A percentile compares a stretch with the other conserved stretches of the same genome.
Conservation (phyloP, 2,888 invertebrate species). For the Epinotia nisella region DNA sequence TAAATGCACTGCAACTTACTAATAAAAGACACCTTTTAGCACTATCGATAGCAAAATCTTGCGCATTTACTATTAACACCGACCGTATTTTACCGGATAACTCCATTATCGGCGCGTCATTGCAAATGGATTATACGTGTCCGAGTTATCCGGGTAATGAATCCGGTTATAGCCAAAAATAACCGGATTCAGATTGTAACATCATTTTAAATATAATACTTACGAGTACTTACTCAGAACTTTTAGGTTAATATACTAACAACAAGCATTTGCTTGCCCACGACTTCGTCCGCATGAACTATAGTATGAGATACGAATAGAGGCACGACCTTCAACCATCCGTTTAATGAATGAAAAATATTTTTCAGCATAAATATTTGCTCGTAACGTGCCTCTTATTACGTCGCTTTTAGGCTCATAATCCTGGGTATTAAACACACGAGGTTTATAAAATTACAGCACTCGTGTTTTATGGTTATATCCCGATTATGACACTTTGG, state of each 20-base stretch:
- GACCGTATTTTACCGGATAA: slow-evolving; percentile 40
- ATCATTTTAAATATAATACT: background rate
- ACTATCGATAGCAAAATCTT: slow-evolving; percentile 8
- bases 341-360: too few species aligned
- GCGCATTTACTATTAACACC: slow-evolving; percentile 23
- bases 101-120: slow-evolving; percentile 60
- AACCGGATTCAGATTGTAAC: background rate
- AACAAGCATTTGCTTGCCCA: too few species aligned
- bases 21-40: slow-evolving; percentile 14
- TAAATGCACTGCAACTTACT: slow-evolving; percentile 3
- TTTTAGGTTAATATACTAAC: background rate
- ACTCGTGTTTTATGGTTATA: too few species aligned
- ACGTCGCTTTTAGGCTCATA: too few species aligned
- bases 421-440: too few species aligned
- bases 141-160: slow-evolving; percentile 48
- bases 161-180: slow-evolving; percentile 47
- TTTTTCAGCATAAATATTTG: too few species aligned
- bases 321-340: too few species aligned
- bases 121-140: slow-evolving; percentile 63
- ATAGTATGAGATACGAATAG: too few species aligned
- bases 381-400: too few species aligned
- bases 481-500: too few species aligned
- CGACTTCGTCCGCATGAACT: too few species aligned
- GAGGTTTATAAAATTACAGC: too few species aligned
- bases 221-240: background rate